These are phyloP conservation scores for Lycodopsis pacificus DNA, from an alignment of 2,797 vertebrate species.

Conservation along the genomic window DNA sequence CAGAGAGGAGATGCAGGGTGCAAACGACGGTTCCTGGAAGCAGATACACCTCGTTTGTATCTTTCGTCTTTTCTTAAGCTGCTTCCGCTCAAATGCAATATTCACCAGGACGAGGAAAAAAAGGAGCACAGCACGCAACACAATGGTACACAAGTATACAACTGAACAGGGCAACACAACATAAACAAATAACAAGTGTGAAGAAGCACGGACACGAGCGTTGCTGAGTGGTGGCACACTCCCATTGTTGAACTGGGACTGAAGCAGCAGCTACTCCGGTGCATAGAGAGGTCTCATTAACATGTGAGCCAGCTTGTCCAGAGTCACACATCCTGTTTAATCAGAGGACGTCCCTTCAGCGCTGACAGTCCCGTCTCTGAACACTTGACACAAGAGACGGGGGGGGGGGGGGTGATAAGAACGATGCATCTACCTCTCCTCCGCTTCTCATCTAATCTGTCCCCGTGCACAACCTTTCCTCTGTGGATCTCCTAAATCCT, in stretches of 20 bases:
- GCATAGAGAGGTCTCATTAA: constrained; percentile 57
- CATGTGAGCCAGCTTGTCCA: constrained; percentile 56
- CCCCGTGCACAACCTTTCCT: constrained; percentile 18
- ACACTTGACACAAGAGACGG: constrained; percentile 30
- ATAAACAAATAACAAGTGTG: background rate
- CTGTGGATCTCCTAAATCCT: constrained; percentile 19
- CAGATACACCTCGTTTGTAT: constrained; percentile 23
- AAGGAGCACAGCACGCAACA: background rate
- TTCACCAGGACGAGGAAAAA: background rate
- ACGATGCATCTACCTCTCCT: constrained; percentile 20
- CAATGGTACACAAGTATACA: fast-evolving
- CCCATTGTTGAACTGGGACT: constrained; percentile 8
- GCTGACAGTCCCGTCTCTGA: constrained; percentile 36
- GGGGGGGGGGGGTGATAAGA: constrained; percentile 10
- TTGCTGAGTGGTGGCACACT: constrained; percentile 1
- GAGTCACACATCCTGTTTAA: constrained; percentile 55
- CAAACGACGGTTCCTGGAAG: constrained; percentile 12
- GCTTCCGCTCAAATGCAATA: constrained; percentile 19
- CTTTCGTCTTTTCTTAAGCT: background rate
- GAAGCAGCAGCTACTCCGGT: constrained; percentile 17
- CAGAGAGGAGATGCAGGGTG: background rate
- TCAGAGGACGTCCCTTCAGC: constrained; percentile 51
- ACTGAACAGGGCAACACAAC: background rate
- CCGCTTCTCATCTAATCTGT: constrained; percentile 28
- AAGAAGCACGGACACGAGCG: background rate